These are phyloP conservation scores for Epizoanthus ramosus DNA, from an alignment of 92 coral and sea anemone genomes.

Conservation along the genomic window DNA sequence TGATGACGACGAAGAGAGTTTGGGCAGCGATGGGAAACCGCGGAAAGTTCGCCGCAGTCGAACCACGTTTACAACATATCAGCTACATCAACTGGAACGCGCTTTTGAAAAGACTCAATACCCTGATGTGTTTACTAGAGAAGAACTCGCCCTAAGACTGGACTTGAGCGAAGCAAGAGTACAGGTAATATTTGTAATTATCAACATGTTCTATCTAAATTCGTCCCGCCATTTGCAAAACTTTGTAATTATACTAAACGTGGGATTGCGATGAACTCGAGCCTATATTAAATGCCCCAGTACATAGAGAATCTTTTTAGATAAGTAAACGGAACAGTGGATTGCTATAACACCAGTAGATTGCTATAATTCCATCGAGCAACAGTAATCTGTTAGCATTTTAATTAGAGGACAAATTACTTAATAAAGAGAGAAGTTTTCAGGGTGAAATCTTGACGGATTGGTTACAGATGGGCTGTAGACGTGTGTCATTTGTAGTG, in stretches of 20 bases:
- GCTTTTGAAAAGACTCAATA: slow-evolving; percentile 97
- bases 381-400: not conserved
- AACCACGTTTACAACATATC: slow-evolving; percentile 96
- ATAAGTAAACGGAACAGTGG: not conserved
- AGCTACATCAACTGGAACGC: slow-evolving; percentile 93
- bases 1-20: slow-evolving; percentile 48
- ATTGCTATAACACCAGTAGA: not conserved
- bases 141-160: slow-evolving; percentile 86
- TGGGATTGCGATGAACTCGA: slow-evolving; percentile 8
- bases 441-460: not conserved
- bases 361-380: not conserved
- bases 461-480: slow-evolving; percentile 28
- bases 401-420: not conserved
- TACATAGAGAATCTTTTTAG: not conserved
- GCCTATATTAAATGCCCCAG: slow-evolving; percentile 19
- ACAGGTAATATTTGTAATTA: slow-evolving; percentile 67
- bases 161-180: slow-evolving; percentile 98
- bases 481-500: not conserved
- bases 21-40: slow-evolving; percentile 74
- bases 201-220: not conserved
- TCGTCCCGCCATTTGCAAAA: not conserved
- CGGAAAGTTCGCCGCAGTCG: slow-evolving; percentile 94
- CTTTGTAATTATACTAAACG: not conserved
- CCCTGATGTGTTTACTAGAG: slow-evolving; percentile 97
- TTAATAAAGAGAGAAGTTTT: not conserved